These are phyloP conservation scores for Clivina fossor DNA, from an alignment of 2,888 invertebrate species.

Conservation along the genomic window DNA sequence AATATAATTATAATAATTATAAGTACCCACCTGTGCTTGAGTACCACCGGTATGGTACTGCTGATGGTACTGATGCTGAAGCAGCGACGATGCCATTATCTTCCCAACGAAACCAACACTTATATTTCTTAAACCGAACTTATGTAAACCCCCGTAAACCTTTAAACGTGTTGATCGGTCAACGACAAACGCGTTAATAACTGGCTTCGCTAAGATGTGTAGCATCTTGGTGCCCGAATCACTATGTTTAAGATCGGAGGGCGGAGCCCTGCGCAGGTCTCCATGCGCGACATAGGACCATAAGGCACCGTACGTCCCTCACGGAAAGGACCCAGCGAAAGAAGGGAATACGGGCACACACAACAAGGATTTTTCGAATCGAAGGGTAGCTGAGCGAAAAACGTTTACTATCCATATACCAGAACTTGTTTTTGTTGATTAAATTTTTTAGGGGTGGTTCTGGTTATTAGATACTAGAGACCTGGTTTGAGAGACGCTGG, in stretches of 20 bases:
- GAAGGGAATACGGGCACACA: too few relatives aligned
- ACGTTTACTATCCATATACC: too few relatives aligned
- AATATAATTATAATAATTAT: slow-evolving; percentile 9
- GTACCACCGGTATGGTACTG: slow-evolving; percentile 49
- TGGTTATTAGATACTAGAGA: too few relatives aligned
- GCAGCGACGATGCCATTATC: slow-evolving; percentile 40
- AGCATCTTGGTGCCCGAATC: too few relatives aligned
- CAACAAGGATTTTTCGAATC: too few relatives aligned
- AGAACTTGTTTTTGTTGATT: too few relatives aligned
- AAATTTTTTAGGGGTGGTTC: too few relatives aligned
- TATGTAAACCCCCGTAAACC: not conserved
- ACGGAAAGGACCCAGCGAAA: too few relatives aligned
- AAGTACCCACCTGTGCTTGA: slow-evolving; percentile 52
- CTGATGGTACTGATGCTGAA: slow-evolving; percentile 42
- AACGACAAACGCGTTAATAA: slow-evolving; percentile 51
- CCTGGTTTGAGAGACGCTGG: too few relatives aligned
- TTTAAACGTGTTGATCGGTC: slow-evolving; percentile 4
- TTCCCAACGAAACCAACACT: slow-evolving; percentile 51
- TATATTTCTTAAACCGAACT: slow-evolving; percentile 40
- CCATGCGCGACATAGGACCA: slow-evolving; percentile 49
- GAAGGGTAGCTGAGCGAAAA: too few relatives aligned
- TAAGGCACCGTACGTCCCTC: slow-evolving; percentile 41
- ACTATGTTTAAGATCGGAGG: too few relatives aligned
- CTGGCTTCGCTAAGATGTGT: slow-evolving; percentile 48
- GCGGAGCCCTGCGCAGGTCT: slow-evolving; percentile 49